phyloP scores from a whole-genome alignment of 2,888 invertebrate genomes.

The Athalia rosae region DNA sequence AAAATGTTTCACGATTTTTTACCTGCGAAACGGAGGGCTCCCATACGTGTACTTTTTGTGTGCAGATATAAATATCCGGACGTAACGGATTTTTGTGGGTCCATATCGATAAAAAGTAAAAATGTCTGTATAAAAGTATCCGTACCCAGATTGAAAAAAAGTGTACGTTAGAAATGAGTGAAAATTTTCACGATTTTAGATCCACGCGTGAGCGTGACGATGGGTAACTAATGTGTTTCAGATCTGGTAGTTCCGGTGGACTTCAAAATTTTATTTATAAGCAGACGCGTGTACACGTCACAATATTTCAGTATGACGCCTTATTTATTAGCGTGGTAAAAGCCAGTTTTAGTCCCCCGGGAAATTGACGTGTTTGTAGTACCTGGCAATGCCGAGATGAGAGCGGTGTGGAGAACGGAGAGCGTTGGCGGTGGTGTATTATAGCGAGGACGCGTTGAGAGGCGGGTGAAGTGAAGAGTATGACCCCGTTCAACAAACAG shows the following conservation, averaged over 20 bases:
- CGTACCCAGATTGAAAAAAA: no score
- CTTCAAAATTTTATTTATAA: constrained; percentile 13
- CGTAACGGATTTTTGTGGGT: no score
- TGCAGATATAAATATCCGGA: no score
- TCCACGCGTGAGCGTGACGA: no score
- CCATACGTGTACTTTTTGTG: no score
- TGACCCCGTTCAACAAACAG: constrained; percentile 21
- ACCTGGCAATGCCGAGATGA: constrained; percentile 17
- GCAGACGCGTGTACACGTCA: not conserved
- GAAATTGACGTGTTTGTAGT: constrained; percentile 37
- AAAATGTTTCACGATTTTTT: no score
- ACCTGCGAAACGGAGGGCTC: no score
- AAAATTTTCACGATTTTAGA: no score
- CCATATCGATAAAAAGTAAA: no score
- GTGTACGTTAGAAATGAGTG: no score
- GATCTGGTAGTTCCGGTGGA: constrained; percentile 26
- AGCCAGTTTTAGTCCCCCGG: constrained; percentile 38
- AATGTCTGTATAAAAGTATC: no score
- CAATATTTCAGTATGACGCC: constrained; percentile 34
- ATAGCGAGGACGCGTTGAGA: not conserved
- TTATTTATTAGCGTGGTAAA: constrained; percentile 43
- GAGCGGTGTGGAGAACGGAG: constrained; percentile 11
- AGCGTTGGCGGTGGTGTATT: not conserved
- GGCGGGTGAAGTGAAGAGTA: not conserved
- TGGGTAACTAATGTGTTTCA: not conserved